These are phyloP conservation scores for Chiridota heheva DNA, from an alignment of 35 echinoderm and acorn worm species.

Conservation along the genomic window DNA sequence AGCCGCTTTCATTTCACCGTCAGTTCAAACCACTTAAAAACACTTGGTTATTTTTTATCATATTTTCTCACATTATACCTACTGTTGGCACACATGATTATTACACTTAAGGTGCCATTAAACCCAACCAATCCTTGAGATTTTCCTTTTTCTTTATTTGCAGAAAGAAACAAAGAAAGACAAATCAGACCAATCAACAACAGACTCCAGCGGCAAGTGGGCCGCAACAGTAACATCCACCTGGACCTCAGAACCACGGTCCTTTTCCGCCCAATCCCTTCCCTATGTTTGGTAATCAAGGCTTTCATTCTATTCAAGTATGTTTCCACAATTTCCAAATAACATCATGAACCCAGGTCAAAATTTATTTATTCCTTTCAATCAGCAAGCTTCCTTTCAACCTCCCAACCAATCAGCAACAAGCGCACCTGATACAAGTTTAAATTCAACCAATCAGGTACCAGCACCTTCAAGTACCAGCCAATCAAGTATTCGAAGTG, in stretches of 20 bases:
- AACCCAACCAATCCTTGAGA: too few species aligned
- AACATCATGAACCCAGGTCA: conserved; percentile 44
- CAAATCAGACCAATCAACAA: not conserved
- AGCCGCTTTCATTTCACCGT: too few species aligned
- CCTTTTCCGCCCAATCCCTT: conserved; percentile 45
- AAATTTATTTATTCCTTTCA: conserved; percentile 2
- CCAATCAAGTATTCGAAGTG: not conserved
- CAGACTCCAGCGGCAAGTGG: not conserved
- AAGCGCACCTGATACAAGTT: not conserved
- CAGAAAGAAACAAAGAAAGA: conserved; percentile 47
- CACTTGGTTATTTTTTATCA: too few species aligned
- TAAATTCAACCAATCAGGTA: conserved; percentile 30
- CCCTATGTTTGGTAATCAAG: not conserved
- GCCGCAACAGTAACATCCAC: conserved; percentile 2
- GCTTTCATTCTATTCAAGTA: conserved; percentile 19
- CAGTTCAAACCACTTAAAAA: too few species aligned
- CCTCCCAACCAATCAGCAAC: conserved; percentile 4
- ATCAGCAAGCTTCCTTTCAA: not conserved
- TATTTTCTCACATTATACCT: too few species aligned
- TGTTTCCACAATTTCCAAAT: conserved; percentile 48
- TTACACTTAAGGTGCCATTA: too few species aligned
- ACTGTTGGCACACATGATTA: too few species aligned
- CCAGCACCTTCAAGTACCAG: not conserved
- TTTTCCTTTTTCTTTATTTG: conserved; percentile 10
- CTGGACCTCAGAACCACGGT: conserved; percentile 35